Evolutionary conservation across 2,888 invertebrate genomes (phyloP).

Genomic region (Tholera decimalis): DNA sequence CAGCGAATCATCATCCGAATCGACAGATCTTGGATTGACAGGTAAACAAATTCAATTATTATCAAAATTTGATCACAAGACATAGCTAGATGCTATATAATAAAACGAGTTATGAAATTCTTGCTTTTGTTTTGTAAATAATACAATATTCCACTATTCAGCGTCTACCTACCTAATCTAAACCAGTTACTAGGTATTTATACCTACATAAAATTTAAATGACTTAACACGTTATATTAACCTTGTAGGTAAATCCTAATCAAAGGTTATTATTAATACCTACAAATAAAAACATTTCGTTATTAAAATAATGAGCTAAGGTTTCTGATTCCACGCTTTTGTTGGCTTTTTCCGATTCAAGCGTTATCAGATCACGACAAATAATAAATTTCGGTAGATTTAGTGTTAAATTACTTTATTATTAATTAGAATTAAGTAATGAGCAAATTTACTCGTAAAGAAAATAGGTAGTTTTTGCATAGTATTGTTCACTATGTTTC

Average conservation of each 20-base stretch:
- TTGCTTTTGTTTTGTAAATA: conserved; percentile 25
- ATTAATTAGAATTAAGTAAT: background rate
- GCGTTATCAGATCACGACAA: conserved; percentile 26
- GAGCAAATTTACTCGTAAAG: background rate
- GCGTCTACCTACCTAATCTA: background rate
- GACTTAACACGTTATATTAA: background rate
- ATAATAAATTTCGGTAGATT: background rate
- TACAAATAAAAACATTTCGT: background rate
- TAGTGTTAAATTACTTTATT: background rate
- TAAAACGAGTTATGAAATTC: background rate
- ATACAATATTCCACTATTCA: background rate
- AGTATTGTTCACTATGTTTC: background rate
- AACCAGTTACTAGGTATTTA: background rate
- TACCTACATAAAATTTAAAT: background rate
- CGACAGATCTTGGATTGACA: conserved; percentile 80
- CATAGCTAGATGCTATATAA: background rate
- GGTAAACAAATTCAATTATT: conserved; percentile 72
- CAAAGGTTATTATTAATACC: no score
- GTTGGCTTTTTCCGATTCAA: conserved; percentile 9
- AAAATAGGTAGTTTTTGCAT: background rate
- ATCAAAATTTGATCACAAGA: background rate
- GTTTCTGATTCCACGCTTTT: background rate
- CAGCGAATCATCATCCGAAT: conserved; percentile 84
- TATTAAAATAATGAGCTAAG: background rate
- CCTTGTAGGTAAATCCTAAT: background rate